phyloP scores from a whole-genome alignment of 1,140 invertebrate genomes.

The Pogonus chalceus region DNA sequence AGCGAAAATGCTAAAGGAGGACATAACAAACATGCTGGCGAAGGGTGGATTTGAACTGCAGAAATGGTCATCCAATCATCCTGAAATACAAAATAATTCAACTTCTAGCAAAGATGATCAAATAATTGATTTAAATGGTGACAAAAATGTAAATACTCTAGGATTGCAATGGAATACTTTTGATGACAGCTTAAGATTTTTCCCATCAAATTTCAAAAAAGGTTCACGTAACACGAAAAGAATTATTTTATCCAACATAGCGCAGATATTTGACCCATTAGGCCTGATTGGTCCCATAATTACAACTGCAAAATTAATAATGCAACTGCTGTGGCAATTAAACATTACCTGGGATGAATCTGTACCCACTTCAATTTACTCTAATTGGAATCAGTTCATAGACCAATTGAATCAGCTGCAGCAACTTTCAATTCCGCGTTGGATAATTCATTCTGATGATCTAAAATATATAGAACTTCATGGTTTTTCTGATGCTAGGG shows the following conservation, averaged over 20 bases:
- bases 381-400: conserved; percentile 18
- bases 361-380: conserved; percentile 14
- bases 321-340: conserved; percentile 27
- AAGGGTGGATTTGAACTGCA: not conserved
- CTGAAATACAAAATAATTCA: no score
- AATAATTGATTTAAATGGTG: no score
- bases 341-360: conserved; percentile 28
- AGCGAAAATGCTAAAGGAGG: not conserved
- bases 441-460: conserved; percentile 10
- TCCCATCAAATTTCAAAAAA: no score
- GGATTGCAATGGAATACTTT: no score
- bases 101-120: no score
- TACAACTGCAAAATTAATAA: conserved; percentile 26
- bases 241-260: no score
- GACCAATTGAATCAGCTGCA: conserved; percentile 13
- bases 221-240: no score
- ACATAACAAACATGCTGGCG: not conserved
- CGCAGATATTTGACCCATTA: conserved; percentile 19
- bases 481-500: conserved; percentile 25
- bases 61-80: no score
- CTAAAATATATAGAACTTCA: conserved; percentile 16
- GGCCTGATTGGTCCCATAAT: conserved; percentile 25
- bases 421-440: conserved; percentile 20
- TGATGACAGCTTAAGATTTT: no score
- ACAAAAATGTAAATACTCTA: no score